These are phyloP conservation scores for Scolopax mira DNA, from an alignment of 2,113 vertebrate species.

Conservation along the genomic window DNA sequence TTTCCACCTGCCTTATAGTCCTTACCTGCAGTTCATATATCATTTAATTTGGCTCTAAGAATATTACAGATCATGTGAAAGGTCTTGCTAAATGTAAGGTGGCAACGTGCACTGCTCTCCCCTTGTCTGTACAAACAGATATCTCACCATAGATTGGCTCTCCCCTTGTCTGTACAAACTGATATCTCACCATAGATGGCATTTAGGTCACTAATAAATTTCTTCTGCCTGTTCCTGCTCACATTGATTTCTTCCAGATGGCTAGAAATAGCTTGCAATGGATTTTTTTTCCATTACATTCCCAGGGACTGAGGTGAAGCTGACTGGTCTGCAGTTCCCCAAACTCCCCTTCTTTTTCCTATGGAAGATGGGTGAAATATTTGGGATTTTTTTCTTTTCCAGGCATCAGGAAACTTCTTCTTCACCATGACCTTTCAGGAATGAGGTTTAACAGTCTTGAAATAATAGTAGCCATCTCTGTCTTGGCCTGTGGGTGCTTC, in stretches of 20 bases:
- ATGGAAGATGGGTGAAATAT: neutral
- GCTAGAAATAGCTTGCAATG: neutral
- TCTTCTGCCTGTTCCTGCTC: neutral
- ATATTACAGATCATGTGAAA: neutral
- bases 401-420: neutral
- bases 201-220: neutral
- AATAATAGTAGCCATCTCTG: neutral
- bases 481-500: neutral
- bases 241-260: neutral
- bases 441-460: neutral
- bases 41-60: neutral
- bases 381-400: neutral
- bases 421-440: neutral
- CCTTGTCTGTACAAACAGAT: neutral
- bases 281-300: neutral
- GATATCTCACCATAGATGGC: neutral
- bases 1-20: neutral
- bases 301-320: neutral
- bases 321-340: neutral
- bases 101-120: neutral
- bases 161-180: neutral
- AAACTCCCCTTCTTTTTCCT: neutral
- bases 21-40: neutral
- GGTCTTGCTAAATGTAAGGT: neutral
- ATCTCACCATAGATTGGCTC: neutral